Percentiles rank a stretch among this genome's conserved stretches.
These are phyloP conservation scores for Turdus rufiventris DNA, from an alignment of 2,113 vertebrate genomes.

Conservation along the genomic window DNA sequence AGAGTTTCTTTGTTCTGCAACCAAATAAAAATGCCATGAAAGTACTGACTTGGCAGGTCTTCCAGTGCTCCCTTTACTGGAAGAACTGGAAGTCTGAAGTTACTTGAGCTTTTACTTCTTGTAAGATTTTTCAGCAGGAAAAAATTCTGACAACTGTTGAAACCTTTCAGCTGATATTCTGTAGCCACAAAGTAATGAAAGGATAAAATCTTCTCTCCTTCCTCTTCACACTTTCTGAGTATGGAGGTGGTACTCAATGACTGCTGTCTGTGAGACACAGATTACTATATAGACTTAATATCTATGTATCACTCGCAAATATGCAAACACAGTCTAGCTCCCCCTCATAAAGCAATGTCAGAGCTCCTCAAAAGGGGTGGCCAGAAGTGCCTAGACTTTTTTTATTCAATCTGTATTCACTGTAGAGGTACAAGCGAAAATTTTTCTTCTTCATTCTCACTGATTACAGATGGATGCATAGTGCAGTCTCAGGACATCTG, in stretches of 20 bases:
- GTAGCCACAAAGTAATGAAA: not conserved
- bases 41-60: not conserved
- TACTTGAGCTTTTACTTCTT: not conserved
- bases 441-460: not conserved
- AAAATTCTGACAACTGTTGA: not conserved
- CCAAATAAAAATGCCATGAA: not conserved
- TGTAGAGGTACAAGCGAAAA: not conserved
- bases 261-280: not conserved
- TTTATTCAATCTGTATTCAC: not conserved
- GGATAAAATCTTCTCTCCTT: not conserved
- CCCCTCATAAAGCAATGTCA: not conserved
- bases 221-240: not conserved
- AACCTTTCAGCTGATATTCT: not conserved
- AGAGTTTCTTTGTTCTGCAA: not conserved
- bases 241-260: not conserved
- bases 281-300: not conserved
- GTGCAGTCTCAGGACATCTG: constrained; percentile 15
- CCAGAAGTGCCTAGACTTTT: not conserved
- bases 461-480: not conserved
- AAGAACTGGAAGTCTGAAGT: not conserved
- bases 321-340: not conserved
- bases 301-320: not conserved
- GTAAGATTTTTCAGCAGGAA: not conserved
- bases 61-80: not conserved
- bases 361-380: not conserved